Conservation (phyloP, 2,888 invertebrate species). For the Julus scanicus region DNA sequence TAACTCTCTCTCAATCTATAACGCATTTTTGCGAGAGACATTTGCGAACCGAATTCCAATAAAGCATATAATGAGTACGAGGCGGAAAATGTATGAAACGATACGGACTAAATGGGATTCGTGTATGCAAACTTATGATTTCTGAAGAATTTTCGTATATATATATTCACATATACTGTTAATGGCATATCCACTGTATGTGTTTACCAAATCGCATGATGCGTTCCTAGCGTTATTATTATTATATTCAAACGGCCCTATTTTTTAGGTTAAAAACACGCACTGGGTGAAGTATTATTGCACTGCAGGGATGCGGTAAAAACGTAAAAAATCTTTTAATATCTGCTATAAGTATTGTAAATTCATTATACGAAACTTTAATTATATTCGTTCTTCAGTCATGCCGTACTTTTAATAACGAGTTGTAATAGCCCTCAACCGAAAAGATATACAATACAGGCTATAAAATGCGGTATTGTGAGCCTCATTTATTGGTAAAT, state of each 20-base stretch:
- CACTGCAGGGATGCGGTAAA: background rate
- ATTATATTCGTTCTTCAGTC: too few relatives aligned
- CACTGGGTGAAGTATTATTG: background rate
- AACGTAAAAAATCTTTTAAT: background rate
- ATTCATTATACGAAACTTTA: too few relatives aligned
- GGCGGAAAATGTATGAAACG: background rate
- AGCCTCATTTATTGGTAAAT: too few relatives aligned
- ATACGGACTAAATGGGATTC: background rate
- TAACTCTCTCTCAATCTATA: background rate
- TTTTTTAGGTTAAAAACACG: background rate
- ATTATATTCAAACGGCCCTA: background rate
- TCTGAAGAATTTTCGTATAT: background rate
- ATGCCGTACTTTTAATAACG: too few relatives aligned
- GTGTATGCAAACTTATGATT: background rate
- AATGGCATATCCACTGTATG: background rate
- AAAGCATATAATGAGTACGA: conserved; percentile 1
- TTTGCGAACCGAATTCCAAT: conserved; percentile 28
- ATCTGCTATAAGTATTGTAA: background rate
- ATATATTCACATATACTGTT: background rate
- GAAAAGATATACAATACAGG: too few relatives aligned
- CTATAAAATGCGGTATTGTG: too few relatives aligned
- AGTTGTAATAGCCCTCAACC: too few relatives aligned
- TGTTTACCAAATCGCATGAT: conserved; percentile 20
- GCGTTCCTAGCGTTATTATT: background rate
- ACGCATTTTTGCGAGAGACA: background rate